Base-by-base conservation (phyloP, 2,888 invertebrate species). In the Epinotia ramella region DNA sequence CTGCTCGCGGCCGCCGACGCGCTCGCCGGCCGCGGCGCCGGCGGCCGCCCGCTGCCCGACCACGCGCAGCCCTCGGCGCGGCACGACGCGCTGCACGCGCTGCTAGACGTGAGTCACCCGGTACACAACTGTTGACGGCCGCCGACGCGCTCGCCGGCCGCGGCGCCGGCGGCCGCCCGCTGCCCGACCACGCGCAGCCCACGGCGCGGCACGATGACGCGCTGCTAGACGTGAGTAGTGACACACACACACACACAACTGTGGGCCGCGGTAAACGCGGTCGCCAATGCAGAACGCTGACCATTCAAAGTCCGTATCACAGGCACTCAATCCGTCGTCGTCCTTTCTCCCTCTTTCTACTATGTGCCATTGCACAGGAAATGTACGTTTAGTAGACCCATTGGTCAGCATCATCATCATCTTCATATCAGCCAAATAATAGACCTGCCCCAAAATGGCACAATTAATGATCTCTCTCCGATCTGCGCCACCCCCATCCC, bases 121-220 rank as follows among this genome's bases (percentile, higher is more conserved):
- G 49, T 1, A 5, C 49, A 16, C 49, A 6, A 16, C 49, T 49
- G 49, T 16, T 53, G 53, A n/a, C 53, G 53, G 53, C 53, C n/a
- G 16, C 96, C 79, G 97, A 97, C 88, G 97, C 97, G 88, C 94
- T 97, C 80, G 96, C 96, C 75, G 97, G 97, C 3, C 93, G 96
- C 82, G 96, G 96, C 62, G 96, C 96, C 83, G 97, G 96, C 12
- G 92, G 92, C 68, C 49, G 49, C 16, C 49, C 49, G 16, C 49
- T 49, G 49, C 49, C 49, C 16, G 49, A 49, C 49, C 49, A 49
- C 49, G 49, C 49, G 49, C 49, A 49, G 49, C 49, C 49, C 49
- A 16, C 49, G 49, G 49, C 49, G 49, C 49, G 49, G 16, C 49
- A 75, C 96, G 57, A 57, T 20, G 57, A 16, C 16, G 53, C 57